Conservation (phyloP, 2,888 invertebrate genomes). For the Vesta saturnalis region DNA sequence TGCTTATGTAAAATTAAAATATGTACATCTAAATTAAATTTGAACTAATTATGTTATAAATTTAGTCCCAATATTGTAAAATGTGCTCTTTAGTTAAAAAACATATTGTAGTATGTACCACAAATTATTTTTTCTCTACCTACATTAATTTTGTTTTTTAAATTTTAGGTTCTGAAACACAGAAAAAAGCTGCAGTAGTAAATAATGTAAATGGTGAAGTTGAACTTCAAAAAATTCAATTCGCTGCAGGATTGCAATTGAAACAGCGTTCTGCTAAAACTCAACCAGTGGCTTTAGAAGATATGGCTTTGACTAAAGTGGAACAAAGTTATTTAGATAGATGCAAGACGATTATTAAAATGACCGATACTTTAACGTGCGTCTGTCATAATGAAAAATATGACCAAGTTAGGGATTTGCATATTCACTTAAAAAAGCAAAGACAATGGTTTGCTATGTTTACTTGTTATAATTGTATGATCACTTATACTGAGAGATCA, state of each 20-base stretch:
- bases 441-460: conserved; percentile 67
- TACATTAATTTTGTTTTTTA: not conserved
- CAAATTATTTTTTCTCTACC: too few relatives aligned
- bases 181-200: conserved; percentile 4
- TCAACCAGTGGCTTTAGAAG: conserved; percentile 44
- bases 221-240: conserved; percentile 56
- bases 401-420: conserved; percentile 52
- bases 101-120: too few relatives aligned
- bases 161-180: not conserved
- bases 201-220: conserved; percentile 25
- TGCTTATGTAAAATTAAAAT: too few relatives aligned
- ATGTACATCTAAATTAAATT: too few relatives aligned
- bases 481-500: conserved; percentile 64
- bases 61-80: too few relatives aligned
- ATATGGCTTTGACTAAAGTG: conserved; percentile 52
- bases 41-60: too few relatives aligned
- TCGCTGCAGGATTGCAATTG: conserved; percentile 57
- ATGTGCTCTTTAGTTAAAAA: too few relatives aligned
- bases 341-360: conserved; percentile 56
- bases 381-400: conserved; percentile 57
- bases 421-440: conserved; percentile 56
- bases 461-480: conserved; percentile 71
- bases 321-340: conserved; percentile 58
- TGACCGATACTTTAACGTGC: conserved; percentile 55
- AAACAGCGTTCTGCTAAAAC: conserved; percentile 48